These are phyloP conservation scores for Hassar affinis DNA, from an alignment of 2,113 vertebrate species.

Conservation along the genomic window DNA sequence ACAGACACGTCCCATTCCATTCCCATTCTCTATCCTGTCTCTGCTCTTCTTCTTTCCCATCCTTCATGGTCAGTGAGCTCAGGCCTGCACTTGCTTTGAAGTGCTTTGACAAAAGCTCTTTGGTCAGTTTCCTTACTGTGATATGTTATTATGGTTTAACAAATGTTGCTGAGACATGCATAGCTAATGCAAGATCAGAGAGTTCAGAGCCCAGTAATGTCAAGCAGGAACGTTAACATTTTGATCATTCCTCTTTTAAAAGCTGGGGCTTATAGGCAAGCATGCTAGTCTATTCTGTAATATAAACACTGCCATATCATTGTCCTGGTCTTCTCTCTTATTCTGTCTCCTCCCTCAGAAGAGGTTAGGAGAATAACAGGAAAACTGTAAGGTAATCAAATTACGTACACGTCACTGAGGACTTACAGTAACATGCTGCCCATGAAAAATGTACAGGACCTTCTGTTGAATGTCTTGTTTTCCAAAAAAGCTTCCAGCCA, in stretches of 20 bases:
- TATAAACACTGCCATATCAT: neutral
- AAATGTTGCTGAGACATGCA: neutral
- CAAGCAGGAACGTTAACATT: neutral
- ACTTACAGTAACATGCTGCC: slow-evolving; percentile 53
- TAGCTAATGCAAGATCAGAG: neutral
- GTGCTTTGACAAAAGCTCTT: slow-evolving; percentile 3
- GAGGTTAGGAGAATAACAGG: slow-evolving; percentile 42
- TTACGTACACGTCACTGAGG: slow-evolving; percentile 39
- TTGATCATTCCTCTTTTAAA: neutral
- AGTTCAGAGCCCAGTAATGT: neutral
- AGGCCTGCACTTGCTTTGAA: slow-evolving; percentile 29
- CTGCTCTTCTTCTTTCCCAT: neutral
- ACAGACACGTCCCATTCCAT: neutral
- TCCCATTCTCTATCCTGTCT: neutral
- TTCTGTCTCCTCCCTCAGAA: slow-evolving; percentile 22
- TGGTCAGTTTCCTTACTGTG: slow-evolving; percentile 22
- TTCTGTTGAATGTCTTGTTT: slow-evolving; percentile 50
- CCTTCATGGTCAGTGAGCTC: neutral
- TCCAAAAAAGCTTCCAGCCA: slow-evolving; percentile 40
- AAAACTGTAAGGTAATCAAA: slow-evolving; percentile 51
- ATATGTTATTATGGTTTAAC: slow-evolving; percentile 17
- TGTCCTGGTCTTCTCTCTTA: neutral
- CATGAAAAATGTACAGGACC: slow-evolving; percentile 61
- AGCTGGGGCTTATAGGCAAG: neutral
- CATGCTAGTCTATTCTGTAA: neutral